Base-by-base conservation (phyloP, 1,140 invertebrate genomes). In the Pseudomyrmex gracilis region DNA sequence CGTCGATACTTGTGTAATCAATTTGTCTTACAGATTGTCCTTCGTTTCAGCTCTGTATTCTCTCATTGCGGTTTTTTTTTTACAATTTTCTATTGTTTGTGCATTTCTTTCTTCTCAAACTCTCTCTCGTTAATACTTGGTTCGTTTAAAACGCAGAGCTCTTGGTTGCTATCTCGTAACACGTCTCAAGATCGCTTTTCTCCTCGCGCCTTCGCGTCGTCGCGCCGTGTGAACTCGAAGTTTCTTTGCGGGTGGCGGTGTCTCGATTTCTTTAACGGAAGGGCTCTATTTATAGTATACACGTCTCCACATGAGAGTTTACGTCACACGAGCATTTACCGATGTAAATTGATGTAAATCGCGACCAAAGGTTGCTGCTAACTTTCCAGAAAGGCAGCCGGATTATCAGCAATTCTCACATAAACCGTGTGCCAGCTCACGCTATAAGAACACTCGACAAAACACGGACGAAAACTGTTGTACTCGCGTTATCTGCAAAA, bases 241-340 rank as follows among this genome's bases (percentile, higher is more conserved):
- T 58, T 80, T 60, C 76, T 60, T 80, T 71, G 66, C 76, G 53
- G 66, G 66, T 80, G 66, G 43, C 71, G 53, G 43, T 20, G 71
- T 68, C 43, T 17, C 17, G 20, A 12, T 49, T 77, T 47, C 53
- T 77, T 47, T 77, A 77, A 55, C 73, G 47, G 24, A 67, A 43
- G 20, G 47, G 9, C 12, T 73, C 71, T 64, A 67, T 77, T 77
- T 77, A 77, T 77, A 77, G 73, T 47, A 20, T 47, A 20, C 22
- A 22, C 34, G 34, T 34, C 34, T 53, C 47, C 17, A 77, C 24
- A 47, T 43, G 73, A 20, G 58, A 2, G 17, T 61, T n/a, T 12
- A 20, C n/a, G 34, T 34, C 34, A 34, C 34, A 34, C 34, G 5
- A 34, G 34, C 34, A 34, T 34, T 34, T 34, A 34, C 34, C 34